phyloP scores from a whole-genome alignment of 2,797 vertebrate species.

The Poecilia velifera region DNA sequence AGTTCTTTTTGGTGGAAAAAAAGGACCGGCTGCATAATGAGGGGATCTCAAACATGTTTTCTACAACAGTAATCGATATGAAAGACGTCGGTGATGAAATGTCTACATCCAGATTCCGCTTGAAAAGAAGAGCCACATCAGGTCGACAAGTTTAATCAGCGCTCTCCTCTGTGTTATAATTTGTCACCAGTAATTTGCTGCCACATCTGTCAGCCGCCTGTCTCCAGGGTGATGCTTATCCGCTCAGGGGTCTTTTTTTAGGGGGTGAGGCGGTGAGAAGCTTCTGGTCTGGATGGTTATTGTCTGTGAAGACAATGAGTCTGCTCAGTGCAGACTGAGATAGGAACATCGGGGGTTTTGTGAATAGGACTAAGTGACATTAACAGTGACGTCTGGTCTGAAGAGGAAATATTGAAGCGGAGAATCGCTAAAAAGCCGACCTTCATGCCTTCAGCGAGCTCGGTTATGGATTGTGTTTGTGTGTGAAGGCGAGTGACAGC shows the following conservation, averaged over 20 bases:
- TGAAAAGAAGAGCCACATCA: slow-evolving; percentile 32
- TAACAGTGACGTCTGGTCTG: slow-evolving; percentile 55
- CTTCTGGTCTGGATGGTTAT: slow-evolving; percentile 63
- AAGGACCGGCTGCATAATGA: background rate
- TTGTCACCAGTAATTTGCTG: slow-evolving; percentile 62
- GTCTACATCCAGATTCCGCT: slow-evolving; percentile 4
- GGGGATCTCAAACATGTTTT: background rate
- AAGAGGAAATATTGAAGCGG: slow-evolving; percentile 48
- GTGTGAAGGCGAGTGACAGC: slow-evolving; percentile 53
- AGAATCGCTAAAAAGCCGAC: slow-evolving; percentile 48
- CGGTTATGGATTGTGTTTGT: slow-evolving; percentile 28
- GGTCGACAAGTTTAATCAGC: slow-evolving; percentile 38
- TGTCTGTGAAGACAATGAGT: slow-evolving; percentile 71
- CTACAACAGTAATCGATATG: background rate
- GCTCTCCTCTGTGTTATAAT: slow-evolving; percentile 33
- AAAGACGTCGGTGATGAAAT: slow-evolving; percentile 17
- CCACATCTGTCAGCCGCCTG: slow-evolving; percentile 50
- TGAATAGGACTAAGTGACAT: slow-evolving; percentile 42
- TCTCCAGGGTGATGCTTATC: slow-evolving; percentile 74
- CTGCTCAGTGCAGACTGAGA: slow-evolving; percentile 62
- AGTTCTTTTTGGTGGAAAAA: background rate
- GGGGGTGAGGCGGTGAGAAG: slow-evolving; percentile 52
- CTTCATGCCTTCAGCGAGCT: slow-evolving; percentile 53
- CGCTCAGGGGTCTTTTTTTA: slow-evolving; percentile 43
- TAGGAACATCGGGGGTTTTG: slow-evolving; percentile 51